Evolutionary conservation across 2,888 invertebrate genomes (phyloP), one percentile per base, ranked within the genome.

Genomic region (Lacanobia oleracea): DNA sequence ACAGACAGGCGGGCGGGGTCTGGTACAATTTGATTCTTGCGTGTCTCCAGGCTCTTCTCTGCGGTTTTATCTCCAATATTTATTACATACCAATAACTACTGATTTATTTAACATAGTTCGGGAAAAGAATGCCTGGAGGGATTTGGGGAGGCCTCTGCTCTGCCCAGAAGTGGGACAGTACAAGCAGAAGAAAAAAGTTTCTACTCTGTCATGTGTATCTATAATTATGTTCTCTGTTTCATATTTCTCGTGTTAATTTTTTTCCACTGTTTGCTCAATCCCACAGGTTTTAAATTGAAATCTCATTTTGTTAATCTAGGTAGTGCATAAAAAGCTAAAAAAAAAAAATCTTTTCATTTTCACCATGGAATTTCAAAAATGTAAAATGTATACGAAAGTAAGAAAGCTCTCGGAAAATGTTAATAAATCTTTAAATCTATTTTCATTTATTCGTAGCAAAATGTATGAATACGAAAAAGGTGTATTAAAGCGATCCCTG

Each of bases 401-500:
- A 72, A 40, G 16, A 64, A 37, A 37, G 7, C 57, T 16, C 43
- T 50, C 21, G 33, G 54, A 12, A 51, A 27, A 54, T 65, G 45
- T 73, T 62, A n/a, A 61, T 21, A 69, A 61, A 71, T 69, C n/a
- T 50, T 59, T 56, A 66, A 71, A 68, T n/a, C n/a, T 14, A 45
- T 79, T 85, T 81, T 61, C 51, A 62, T 74, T 68, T 68, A 70
- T 67, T 72, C 75, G 69, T 62, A 73, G 69, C 56, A 40, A 72
- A 75, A 75, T 72, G 63, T 56, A 56, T 51, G 70, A 61, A 72
- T 72, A 71, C 61, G 75, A 74, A 85, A 82, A 80, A 79, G 78
- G 81, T 77, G 73, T 64, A 68, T 65, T 78, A 82, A 83, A 82
- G 81, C 65, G 80, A 76, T 79, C 77, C 67, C 67, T 73, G 72